Percentiles rank a stretch among this genome's conserved stretches.
Conservation (phyloP, 1,140 invertebrate species). For the Calosoma granatense region DNA sequence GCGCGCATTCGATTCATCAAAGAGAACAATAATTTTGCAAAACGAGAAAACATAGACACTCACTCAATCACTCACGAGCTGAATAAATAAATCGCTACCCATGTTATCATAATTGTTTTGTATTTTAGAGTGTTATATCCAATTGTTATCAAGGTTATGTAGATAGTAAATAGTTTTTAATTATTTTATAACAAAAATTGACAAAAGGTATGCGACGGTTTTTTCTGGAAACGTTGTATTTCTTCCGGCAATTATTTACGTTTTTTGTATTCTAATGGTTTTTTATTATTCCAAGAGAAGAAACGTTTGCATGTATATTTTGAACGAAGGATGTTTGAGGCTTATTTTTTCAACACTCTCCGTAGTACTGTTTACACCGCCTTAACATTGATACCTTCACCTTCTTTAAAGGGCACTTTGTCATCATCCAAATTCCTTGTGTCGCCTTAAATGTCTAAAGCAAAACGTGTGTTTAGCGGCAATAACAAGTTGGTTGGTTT, state of each 20-base stretch:
- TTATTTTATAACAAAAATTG: constrained; percentile 26
- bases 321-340: constrained; percentile 24
- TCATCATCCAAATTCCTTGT: constrained; percentile 31
- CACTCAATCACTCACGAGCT: constrained; percentile 3
- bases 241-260: constrained; percentile 11
- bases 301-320: constrained; percentile 21
- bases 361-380: constrained; percentile 6
- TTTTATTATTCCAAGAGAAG: not conserved
- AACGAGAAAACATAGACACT: too few species aligned
- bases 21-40: constrained; percentile 5
- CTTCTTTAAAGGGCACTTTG: constrained; percentile 22
- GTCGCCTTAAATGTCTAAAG: constrained; percentile 13
- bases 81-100: constrained; percentile 13
- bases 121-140: constrained; percentile 24
- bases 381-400: constrained; percentile 7
- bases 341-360: constrained; percentile 14
- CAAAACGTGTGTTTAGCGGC: too few species aligned
- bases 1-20: not conserved
- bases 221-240: constrained; percentile 16
- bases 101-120: constrained; percentile 31
- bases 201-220: constrained; percentile 19
- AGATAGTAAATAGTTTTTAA: constrained; percentile 30
- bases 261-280: constrained; percentile 10
- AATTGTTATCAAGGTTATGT: constrained; percentile 32
- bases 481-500: too few species aligned